Conservation (phyloP, 2,797 vertebrate species). For the Decapterus maruadsi region DNA sequence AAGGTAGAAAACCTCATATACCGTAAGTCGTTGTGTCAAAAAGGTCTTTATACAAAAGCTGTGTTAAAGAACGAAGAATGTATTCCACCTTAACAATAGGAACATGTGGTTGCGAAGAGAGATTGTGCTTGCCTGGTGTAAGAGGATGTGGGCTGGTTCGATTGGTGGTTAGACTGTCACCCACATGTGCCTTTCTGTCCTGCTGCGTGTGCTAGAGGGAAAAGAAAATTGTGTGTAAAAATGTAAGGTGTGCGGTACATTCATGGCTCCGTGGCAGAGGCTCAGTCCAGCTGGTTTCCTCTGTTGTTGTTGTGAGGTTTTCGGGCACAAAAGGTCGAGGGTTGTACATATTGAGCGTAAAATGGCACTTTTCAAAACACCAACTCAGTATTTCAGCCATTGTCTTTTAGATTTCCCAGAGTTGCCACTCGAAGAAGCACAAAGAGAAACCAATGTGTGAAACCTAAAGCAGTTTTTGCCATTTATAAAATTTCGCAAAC, state of each 20-base stretch:
- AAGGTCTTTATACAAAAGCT: slow-evolving; percentile 40
- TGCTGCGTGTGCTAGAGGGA: slow-evolving; percentile 55
- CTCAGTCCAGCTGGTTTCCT: slow-evolving; percentile 49
- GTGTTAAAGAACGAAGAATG: slow-evolving; percentile 59
- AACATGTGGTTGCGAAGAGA: slow-evolving; percentile 64
- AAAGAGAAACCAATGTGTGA: slow-evolving; percentile 53
- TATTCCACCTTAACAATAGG: slow-evolving; percentile 54
- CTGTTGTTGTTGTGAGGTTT: slow-evolving; percentile 22
- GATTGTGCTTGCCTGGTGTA: slow-evolving; percentile 50
- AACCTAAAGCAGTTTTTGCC: slow-evolving; percentile 14
- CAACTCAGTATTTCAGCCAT: slow-evolving; percentile 56
- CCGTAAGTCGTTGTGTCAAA: slow-evolving; percentile 17
- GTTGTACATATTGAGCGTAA: slow-evolving; percentile 51
- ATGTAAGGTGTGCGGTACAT: neutral
- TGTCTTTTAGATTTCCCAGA: slow-evolving; percentile 20
- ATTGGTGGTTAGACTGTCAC: slow-evolving; percentile 63
- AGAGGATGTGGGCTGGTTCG: slow-evolving; percentile 38
- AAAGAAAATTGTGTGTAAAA: slow-evolving; percentile 3
- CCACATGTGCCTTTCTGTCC: slow-evolving; percentile 84
- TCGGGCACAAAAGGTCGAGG: slow-evolving; percentile 41
- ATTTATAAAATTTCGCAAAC: slow-evolving; percentile 25
- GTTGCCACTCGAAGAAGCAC: slow-evolving; percentile 72
- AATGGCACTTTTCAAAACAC: slow-evolving; percentile 63
- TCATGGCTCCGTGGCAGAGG: slow-evolving; percentile 22
- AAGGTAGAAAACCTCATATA: slow-evolving; percentile 34